These are phyloP conservation scores for Trichonephila inaurata DNA, from an alignment of 1,140 invertebrate species.

Conservation along the genomic window DNA sequence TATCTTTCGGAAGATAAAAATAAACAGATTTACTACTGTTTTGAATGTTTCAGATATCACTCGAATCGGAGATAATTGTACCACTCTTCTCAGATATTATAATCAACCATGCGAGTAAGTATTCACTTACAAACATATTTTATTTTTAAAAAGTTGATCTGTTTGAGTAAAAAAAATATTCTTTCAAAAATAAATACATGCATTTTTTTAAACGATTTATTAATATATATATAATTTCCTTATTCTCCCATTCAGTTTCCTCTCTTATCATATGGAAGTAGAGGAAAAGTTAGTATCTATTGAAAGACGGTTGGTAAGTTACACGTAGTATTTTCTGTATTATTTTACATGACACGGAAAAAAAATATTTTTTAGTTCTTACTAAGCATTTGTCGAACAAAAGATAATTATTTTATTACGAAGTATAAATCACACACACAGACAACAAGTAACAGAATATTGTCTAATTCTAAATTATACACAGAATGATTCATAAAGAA, in stretches of 20 bases:
- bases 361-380: not conserved
- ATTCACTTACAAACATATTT: not conserved
- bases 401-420: too few relatives aligned
- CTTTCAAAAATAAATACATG: too few relatives aligned
- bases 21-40: not conserved
- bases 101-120: slow-evolving; percentile 69
- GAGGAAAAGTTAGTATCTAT: slow-evolving; percentile 27
- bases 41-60: slow-evolving; percentile 11
- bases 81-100: not conserved
- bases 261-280: not conserved
- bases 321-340: not conserved
- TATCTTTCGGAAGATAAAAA: not conserved
- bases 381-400: not conserved
- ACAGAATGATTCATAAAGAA: too few relatives aligned
- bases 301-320: not conserved
- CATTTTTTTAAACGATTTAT: not conserved
- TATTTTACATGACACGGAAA: not conserved
- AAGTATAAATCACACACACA: too few relatives aligned
- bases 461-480: not conserved
- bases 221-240: not conserved
- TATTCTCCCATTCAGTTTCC: not conserved
- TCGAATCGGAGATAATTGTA: slow-evolving; percentile 41
- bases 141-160: too few relatives aligned
- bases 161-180: too few relatives aligned
- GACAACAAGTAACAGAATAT: not conserved